Evolutionary conservation across 2,888 invertebrate genomes (phyloP).

Genomic region (Chirona hameri): DNA sequence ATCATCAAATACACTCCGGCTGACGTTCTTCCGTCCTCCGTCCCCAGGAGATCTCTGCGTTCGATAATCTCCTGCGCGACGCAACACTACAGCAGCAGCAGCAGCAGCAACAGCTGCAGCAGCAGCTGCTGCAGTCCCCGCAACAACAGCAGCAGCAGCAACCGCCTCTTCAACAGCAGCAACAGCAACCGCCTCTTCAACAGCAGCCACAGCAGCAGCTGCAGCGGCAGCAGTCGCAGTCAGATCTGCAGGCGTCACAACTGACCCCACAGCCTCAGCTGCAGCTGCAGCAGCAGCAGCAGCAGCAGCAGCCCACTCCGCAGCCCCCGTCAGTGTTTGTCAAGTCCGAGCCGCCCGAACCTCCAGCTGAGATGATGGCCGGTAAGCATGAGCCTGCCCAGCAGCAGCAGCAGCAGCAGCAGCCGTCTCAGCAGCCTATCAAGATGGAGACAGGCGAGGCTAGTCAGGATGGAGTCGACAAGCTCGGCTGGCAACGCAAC

Average conservation of each 20-base stretch:
- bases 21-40: too few relatives aligned
- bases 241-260: conserved; percentile 40
- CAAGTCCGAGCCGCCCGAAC: neutral
- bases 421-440: neutral
- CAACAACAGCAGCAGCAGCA: conserved; percentile 34
- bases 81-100: conserved; percentile 25
- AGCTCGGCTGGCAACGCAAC: neutral
- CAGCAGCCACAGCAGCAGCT: conserved; percentile 40
- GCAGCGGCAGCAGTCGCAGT: conserved; percentile 40
- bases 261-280: conserved; percentile 44
- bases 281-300: conserved; percentile 48
- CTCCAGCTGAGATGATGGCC: too few relatives aligned
- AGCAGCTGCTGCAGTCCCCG: conserved; percentile 34
- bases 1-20: too few relatives aligned
- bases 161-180: conserved; percentile 1
- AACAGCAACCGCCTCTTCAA: conserved; percentile 35
- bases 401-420: neutral
- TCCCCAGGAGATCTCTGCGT: conserved; percentile 23
- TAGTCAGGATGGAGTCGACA: neutral
- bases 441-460: neutral
- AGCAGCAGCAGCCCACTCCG: conserved; percentile 40
- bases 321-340: neutral
- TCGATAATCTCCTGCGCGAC: conserved; percentile 31
- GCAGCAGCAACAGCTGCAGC: conserved; percentile 33
- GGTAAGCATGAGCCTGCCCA: too few relatives aligned